Evolutionary conservation across 2,113 vertebrate species (phyloP).

Genomic region (Microcebus tavaratra): DNA sequence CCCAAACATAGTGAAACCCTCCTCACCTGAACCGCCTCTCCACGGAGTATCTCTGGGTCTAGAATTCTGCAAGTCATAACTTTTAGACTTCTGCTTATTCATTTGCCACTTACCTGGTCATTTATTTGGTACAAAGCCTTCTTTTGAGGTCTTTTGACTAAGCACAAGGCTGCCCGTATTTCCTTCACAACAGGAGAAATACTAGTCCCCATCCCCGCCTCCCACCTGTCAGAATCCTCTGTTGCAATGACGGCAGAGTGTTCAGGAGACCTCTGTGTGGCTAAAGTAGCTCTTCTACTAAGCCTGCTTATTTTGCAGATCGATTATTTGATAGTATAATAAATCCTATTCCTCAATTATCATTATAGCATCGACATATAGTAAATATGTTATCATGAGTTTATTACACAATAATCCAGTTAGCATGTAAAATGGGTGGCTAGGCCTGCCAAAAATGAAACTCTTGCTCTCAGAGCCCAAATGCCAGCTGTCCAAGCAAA

Average conservation of each 20-base stretch:
- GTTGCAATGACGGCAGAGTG: too few relatives aligned
- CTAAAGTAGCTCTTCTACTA: not conserved
- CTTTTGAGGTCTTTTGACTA: not conserved
- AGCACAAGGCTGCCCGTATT: not conserved
- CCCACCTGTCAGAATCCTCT: not conserved
- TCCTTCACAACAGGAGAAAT: not conserved
- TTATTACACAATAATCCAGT: not conserved
- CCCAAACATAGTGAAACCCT: not conserved
- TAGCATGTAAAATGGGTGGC: not conserved
- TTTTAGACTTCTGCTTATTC: not conserved
- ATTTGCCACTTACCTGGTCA: not conserved
- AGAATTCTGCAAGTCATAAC: not conserved
- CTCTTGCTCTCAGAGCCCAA: not conserved
- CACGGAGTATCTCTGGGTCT: not conserved
- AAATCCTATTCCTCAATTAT: not conserved
- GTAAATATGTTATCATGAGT: not conserved
- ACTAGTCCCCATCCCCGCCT: fast-evolving
- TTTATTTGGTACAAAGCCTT: not conserved
- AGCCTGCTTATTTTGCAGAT: not conserved
- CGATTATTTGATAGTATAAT: not conserved
- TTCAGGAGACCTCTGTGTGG: not conserved
- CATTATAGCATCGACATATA: not conserved
- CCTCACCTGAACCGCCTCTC: not conserved
- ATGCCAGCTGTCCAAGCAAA: not conserved
- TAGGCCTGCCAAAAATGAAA: not conserved